Conservation (phyloP, 2,888 invertebrate genomes). For the Cephus pulcher region DNA sequence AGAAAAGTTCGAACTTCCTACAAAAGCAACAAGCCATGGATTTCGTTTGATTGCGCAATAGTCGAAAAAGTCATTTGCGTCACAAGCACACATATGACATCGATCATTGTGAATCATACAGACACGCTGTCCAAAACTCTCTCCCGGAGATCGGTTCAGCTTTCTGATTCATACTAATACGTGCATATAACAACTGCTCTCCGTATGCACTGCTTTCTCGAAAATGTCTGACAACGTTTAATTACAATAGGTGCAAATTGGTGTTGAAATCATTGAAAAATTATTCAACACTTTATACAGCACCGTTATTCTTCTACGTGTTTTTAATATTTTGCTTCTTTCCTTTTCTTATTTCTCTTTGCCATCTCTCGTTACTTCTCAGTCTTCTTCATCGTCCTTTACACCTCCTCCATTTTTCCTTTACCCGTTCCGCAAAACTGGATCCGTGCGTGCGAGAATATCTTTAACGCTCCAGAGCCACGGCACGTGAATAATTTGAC, state of each 20-base stretch:
- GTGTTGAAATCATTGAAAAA: not conserved
- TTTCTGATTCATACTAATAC: constrained; percentile 3
- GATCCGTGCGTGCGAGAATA: no score
- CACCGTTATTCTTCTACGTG: not conserved
- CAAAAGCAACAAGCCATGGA: not conserved
- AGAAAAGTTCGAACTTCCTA: not conserved
- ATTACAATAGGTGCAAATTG: not conserved
- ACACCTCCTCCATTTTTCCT: no score
- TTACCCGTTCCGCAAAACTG: no score
- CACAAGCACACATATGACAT: not conserved
- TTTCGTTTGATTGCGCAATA: not conserved
- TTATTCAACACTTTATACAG: not conserved
- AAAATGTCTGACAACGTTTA: not conserved
- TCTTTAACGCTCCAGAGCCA: no score
- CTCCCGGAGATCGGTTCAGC: constrained; percentile 9
- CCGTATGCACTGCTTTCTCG: not conserved
- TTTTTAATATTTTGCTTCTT: no score
- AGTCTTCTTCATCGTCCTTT: no score
- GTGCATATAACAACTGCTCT: not conserved
- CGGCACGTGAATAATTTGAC: no score
- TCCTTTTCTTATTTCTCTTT: no score
- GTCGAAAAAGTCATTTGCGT: not conserved
- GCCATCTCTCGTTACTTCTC: no score
- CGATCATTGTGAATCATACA: not conserved
- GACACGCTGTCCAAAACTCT: not conserved